A percentile compares a stretch with the other conserved stretches of the same genome.
These are phyloP conservation scores for Psittacula echo DNA, from an alignment of 2,797 vertebrate genomes.

Conservation along the genomic window DNA sequence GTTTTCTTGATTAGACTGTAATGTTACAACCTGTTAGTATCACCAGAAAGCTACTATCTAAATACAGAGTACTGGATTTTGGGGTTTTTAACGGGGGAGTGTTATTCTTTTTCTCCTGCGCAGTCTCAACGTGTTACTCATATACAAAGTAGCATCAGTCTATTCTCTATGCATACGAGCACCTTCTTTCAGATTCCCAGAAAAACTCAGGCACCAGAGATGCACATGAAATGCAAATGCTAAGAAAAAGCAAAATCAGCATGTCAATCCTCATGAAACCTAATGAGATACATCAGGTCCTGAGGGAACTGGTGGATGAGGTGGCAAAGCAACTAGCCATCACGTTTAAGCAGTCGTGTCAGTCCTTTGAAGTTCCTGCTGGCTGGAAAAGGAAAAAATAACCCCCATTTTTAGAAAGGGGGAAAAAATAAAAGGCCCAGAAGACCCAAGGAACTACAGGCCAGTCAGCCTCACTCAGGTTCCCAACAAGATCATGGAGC, in stretches of 20 bases:
- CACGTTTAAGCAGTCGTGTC: background rate
- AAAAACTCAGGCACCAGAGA: background rate
- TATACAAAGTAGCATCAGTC: background rate
- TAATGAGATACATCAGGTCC: background rate
- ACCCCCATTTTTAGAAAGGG: background rate
- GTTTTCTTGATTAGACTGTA: constrained; percentile 59
- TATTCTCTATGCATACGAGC: background rate
- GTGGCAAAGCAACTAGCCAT: background rate
- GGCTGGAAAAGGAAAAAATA: background rate
- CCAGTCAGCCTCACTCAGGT: background rate
- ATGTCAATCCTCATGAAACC: background rate
- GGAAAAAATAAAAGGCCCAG: background rate
- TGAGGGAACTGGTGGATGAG: background rate
- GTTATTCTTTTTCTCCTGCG: background rate
- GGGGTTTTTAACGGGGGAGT: background rate
- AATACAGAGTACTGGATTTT: background rate
- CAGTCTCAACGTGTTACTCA: background rate
- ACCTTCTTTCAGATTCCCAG: background rate
- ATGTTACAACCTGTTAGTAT: background rate
- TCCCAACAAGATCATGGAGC: background rate
- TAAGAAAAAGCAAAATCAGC: background rate
- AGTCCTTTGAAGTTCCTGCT: background rate
- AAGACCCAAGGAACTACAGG: background rate
- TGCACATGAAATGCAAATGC: rapidly evolving
- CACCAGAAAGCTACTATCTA: background rate